These are phyloP conservation scores for Syrrhaptes paradoxus DNA, from an alignment of 2,113 vertebrate species.

Conservation along the genomic window DNA sequence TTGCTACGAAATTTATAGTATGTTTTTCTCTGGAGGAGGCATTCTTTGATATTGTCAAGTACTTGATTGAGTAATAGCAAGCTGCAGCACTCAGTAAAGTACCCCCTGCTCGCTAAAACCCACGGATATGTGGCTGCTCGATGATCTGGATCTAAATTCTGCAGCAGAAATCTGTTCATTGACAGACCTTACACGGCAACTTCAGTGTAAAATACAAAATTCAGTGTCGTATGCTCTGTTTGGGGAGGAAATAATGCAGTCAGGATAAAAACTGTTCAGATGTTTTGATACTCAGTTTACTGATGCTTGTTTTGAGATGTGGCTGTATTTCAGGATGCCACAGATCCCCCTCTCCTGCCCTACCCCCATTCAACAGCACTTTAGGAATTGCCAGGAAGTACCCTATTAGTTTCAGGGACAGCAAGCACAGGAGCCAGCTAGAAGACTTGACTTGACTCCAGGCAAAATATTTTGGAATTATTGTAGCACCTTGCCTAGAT, in stretches of 20 bases:
- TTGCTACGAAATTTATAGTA: neutral
- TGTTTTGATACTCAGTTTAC: neutral
- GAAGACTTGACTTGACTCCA: neutral
- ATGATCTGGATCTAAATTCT: neutral
- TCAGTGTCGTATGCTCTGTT: neutral
- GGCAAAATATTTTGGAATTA: neutral
- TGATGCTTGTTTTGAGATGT: neutral
- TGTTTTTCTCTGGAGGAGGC: neutral
- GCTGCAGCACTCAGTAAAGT: neutral
- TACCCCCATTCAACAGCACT: neutral
- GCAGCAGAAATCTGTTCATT: neutral
- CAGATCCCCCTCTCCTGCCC: neutral
- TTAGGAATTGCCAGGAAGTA: neutral
- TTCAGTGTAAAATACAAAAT: neutral
- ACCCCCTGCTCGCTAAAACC: neutral
- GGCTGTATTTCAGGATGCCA: neutral
- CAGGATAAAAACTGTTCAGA: neutral
- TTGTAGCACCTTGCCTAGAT: neutral
- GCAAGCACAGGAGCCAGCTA: neutral
- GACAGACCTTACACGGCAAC: neutral
- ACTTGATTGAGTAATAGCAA: neutral
- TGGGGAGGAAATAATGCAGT: neutral
- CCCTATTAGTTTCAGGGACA: neutral
- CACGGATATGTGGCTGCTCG: accelerated
- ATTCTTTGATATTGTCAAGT: neutral